These are phyloP conservation scores for Pogonocherus hispidulus DNA, from an alignment of 2,888 invertebrate species.

Conservation along the genomic window DNA sequence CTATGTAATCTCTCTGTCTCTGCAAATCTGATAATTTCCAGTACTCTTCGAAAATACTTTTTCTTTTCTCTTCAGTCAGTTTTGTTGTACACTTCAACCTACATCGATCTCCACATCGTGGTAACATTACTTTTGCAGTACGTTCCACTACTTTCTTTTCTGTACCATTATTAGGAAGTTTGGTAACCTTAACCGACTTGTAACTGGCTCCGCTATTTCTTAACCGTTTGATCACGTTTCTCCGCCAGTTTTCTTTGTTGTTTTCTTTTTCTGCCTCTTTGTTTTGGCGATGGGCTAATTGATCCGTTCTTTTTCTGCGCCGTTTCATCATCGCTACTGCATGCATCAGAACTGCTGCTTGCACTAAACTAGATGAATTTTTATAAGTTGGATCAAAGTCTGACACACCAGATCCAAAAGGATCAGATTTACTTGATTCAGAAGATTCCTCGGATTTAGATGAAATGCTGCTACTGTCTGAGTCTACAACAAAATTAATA, in stretches of 20 bases:
- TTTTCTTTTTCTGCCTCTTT: constrained; percentile 2
- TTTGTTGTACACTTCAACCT: background rate
- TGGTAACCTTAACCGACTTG: background rate
- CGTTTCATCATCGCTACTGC: background rate
- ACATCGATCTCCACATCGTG: background rate
- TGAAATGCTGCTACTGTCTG: constrained; percentile 2
- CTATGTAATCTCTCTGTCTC: background rate
- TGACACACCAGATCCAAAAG: background rate
- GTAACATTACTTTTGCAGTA: background rate
- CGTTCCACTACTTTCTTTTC: background rate
- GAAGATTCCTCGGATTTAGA: constrained; percentile 5
- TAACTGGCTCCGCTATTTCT: background rate
- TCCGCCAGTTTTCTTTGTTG: constrained; percentile 2
- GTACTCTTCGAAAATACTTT: background rate
- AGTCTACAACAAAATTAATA: background rate
- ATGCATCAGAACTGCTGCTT: constrained; percentile 7
- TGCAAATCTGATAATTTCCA: constrained; percentile 1
- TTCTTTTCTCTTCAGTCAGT: background rate
- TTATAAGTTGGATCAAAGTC: constrained; percentile 1
- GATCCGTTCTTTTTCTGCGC: background rate
- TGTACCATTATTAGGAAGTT: background rate
- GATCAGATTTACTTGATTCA: constrained; percentile 5
- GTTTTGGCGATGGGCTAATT: background rate
- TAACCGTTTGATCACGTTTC: background rate
- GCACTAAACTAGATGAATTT: background rate